A percentile compares a stretch with the other conserved stretches of the same genome.
These are phyloP conservation scores for Oeneis ivallda DNA, from an alignment of 2,888 invertebrate genomes.

Conservation along the genomic window DNA sequence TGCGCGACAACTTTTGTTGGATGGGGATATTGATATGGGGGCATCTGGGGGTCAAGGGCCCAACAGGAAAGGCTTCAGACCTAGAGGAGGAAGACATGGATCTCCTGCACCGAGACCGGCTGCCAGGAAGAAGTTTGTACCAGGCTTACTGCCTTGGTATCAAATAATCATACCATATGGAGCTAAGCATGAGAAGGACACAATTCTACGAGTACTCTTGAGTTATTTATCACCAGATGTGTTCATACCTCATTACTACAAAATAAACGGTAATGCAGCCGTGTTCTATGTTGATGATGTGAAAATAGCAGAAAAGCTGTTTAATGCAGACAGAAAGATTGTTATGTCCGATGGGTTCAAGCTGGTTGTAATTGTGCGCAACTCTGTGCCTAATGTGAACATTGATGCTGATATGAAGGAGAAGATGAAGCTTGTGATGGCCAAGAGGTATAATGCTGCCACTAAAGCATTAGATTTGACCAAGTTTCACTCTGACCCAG, in stretches of 20 bases:
- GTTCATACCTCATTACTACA: constrained; percentile 85
- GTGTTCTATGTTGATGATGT: constrained; percentile 90
- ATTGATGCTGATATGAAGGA: constrained; percentile 86
- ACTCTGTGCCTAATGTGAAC: constrained; percentile 83
- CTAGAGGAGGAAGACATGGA: constrained; percentile 71
- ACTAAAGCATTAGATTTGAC: constrained; percentile 90
- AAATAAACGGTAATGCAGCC: constrained; percentile 83
- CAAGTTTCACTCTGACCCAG: constrained; percentile 89
- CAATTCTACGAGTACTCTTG: constrained; percentile 82
- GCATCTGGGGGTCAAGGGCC: constrained; percentile 52
- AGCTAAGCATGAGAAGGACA: constrained; percentile 87
- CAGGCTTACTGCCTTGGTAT: constrained; percentile 85
- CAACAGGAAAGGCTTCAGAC: constrained; percentile 57
- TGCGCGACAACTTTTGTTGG: constrained; percentile 75
- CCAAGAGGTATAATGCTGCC: constrained; percentile 87
- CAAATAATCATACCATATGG: constrained; percentile 87
- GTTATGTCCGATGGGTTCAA: constrained; percentile 88
- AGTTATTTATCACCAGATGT: constrained; percentile 84
- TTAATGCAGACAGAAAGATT: constrained; percentile 85
- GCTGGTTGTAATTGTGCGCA: constrained; percentile 83
- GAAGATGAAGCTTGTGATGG: constrained; percentile 90
- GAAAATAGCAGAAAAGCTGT: constrained; percentile 86
- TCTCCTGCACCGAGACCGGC: constrained; percentile 65
- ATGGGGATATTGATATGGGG: constrained; percentile 85
- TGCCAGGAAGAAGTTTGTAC: constrained; percentile 70